Conservation (phyloP, 2,888 invertebrate genomes). For the Lamellibrachia satsuma region DNA sequence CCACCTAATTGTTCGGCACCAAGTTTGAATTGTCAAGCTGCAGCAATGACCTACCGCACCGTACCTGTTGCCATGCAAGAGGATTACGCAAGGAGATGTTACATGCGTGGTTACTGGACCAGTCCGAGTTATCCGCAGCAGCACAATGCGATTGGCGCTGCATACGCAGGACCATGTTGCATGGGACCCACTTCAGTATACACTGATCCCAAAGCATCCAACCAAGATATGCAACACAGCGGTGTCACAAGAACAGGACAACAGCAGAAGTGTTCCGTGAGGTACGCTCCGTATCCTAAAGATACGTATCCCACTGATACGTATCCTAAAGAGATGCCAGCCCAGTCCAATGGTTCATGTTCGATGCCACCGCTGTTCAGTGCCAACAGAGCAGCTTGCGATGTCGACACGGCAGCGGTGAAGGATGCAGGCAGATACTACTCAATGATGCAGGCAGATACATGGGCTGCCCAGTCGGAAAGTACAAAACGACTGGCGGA, state of each 20-base stretch:
- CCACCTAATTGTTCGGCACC: neutral
- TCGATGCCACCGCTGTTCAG: neutral
- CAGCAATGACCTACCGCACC: neutral
- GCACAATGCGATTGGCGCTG: neutral
- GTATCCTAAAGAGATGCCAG: neutral
- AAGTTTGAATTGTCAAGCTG: neutral
- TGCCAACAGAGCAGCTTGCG: neutral
- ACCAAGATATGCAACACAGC: neutral
- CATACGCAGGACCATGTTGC: neutral
- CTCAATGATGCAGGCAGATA: no score
- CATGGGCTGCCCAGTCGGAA: neutral
- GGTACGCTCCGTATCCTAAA: neutral
- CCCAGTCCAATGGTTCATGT: neutral
- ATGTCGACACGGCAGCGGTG: no score
- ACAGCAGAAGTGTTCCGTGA: neutral
- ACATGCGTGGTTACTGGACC: neutral
- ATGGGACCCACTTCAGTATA: neutral
- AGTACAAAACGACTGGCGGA: neutral
- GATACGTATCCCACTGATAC: no score
- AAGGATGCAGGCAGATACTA: no score
- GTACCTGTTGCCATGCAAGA: neutral
- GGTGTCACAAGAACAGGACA: neutral
- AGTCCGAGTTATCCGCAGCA: neutral
- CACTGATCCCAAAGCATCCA: neutral
- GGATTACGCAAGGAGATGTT: neutral